Base-by-base conservation (phyloP, 2,113 vertebrate species). In the Scopus umbretta region DNA sequence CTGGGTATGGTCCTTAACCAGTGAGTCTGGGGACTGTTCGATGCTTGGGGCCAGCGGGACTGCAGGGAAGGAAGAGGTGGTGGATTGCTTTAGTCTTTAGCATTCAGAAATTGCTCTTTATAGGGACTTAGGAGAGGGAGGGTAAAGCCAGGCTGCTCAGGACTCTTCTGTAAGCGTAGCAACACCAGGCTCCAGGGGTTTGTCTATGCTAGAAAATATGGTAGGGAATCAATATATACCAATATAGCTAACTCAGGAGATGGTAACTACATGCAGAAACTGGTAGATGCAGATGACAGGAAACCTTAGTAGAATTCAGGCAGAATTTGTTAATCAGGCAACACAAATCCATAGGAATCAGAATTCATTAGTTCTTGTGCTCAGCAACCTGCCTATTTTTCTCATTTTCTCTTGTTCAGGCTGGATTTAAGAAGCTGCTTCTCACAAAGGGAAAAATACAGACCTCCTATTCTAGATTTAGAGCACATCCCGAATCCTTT, bases 41-140 rank as follows among this genome's bases (percentile, higher is more conserved):
- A 4, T 18, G 58, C 30, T 23, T 9, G 43, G 38, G 45, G 34
- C 32, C 3, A 2, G n/a, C 1, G 13, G 38, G n/a, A 7, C 0
- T 17, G 45, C 19, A 70, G 16, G 49, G 36, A 25, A 15, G 42
- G 49, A 91, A 30, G 27, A 68, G 66, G 1, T 5, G 23, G 59
- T 34, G 65, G 17, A 4, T 59, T 49, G 49, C 29, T 91, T 88
- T 26, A 40, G 34, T 43, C 34, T 62, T 68, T 23, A 43, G 36
- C 20, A 8, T 36, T 71, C 85, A 49, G 66, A 18, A 78, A 36
- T n/a, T 1, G 2, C 40, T 56, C 21, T 8, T 42, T 19, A 15
- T 9, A 21, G 36, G 38, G 55, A 34, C 26, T 70, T 45, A 22
- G 10, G 40, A 74, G 74, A 65, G 71, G n/a, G n/a, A n/a, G 20